phyloP scores from a whole-genome alignment of 2,888 invertebrate species.

The Ctena decussata region DNA sequence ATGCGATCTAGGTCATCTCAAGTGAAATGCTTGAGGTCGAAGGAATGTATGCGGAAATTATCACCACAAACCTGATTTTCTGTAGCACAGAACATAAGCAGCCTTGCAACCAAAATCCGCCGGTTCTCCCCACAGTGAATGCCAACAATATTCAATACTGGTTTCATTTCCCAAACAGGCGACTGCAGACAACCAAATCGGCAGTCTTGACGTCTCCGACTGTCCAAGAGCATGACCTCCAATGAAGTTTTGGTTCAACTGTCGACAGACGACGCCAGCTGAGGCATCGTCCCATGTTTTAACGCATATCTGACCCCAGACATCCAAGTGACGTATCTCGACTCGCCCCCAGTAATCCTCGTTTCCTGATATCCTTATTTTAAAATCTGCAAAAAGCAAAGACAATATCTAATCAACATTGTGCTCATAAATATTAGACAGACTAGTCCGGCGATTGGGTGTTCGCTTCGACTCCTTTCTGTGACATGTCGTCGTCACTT shows the following conservation, averaged over 20 bases:
- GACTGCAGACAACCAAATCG: slow-evolving; percentile 80
- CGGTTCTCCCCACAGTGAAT: slow-evolving; percentile 68
- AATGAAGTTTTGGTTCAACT: slow-evolving; percentile 69
- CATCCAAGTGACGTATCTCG: slow-evolving; percentile 91
- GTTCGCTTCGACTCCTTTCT: too few species aligned
- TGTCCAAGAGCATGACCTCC: slow-evolving; percentile 75
- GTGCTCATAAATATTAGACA: too few species aligned
- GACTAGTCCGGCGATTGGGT: too few species aligned
- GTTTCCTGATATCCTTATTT: slow-evolving; percentile 68
- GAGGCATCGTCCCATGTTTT: slow-evolving; percentile 91
- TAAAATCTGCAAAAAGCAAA: slow-evolving; percentile 68
- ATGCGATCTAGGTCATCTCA: too few species aligned
- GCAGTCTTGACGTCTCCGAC: slow-evolving; percentile 50
- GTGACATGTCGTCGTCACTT: too few species aligned
- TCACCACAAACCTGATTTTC: slow-evolving; percentile 63
- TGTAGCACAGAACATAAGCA: slow-evolving; percentile 75
- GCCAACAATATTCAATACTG: slow-evolving; percentile 71
- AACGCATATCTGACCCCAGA: slow-evolving; percentile 92
- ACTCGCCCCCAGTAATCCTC: slow-evolving; percentile 85
- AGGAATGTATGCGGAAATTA: too few species aligned
- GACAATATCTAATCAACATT: too few species aligned
- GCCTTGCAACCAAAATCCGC: slow-evolving; percentile 57
- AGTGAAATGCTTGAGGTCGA: too few species aligned
- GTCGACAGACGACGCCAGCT: slow-evolving; percentile 89
- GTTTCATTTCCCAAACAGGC: slow-evolving; percentile 87